phyloP scores from a whole-genome alignment of 2,888 invertebrate genomes.

The Thysanoteuthis rhombus region DNA sequence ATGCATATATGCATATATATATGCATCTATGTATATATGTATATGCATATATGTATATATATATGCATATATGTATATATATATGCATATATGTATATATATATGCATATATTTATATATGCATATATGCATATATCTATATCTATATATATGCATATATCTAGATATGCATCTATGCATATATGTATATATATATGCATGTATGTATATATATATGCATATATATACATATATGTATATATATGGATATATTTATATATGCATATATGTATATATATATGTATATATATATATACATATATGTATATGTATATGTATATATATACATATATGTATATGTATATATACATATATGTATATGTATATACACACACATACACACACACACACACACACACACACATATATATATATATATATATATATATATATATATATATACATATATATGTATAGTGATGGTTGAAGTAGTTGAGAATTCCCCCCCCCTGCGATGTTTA shows the following conservation, averaged over 20 bases:
- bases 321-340: not conserved
- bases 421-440: not conserved
- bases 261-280: not conserved
- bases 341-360: not conserved
- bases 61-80: not conserved
- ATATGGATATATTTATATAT: not conserved
- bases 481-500: too few species aligned
- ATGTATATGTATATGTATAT: constrained; percentile 15
- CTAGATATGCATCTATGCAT: not conserved
- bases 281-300: not conserved
- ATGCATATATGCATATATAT: not conserved
- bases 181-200: not conserved
- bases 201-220: not conserved
- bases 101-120: not conserved
- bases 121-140: not conserved
- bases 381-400: not conserved
- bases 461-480: too few species aligned
- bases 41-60: not conserved
- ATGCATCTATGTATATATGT: not conserved
- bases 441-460: constrained; percentile 1
- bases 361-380: not conserved
- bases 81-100: not conserved
- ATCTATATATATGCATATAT: not conserved
- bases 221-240: not conserved
- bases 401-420: not conserved